These are phyloP conservation scores for Hippoglossus stenolepis DNA, from an alignment of 2,113 vertebrate species.

Conservation along the genomic window DNA sequence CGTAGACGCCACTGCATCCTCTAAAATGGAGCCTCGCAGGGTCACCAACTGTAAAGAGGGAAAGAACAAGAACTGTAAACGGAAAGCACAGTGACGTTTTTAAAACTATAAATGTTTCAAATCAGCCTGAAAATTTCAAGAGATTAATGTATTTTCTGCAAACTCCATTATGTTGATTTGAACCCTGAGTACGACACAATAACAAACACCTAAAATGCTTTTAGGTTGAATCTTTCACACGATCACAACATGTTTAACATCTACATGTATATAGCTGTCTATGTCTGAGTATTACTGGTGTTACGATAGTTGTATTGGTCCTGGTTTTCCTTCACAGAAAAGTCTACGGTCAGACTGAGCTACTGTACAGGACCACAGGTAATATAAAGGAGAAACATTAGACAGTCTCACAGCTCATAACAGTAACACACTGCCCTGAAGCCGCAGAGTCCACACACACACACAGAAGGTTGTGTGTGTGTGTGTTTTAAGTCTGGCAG, in stretches of 20 bases:
- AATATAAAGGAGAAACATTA: conserved; percentile 20
- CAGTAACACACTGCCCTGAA: conserved; percentile 4
- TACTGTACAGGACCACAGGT: conserved; percentile 9
- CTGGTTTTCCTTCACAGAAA: neutral
- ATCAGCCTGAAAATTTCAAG: too few relatives aligned
- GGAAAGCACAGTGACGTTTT: neutral
- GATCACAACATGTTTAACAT: neutral
- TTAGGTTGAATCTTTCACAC: neutral
- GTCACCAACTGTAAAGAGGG: conserved; percentile 86
- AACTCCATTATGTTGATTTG: neutral
- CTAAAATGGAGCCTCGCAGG: conserved; percentile 89
- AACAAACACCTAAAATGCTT: neutral
- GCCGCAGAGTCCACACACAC: neutral
- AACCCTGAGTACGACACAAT: too few relatives aligned
- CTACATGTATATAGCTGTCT: neutral
- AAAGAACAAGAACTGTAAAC: neutral
- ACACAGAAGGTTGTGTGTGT: neutral
- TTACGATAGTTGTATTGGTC: neutral
- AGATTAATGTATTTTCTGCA: neutral
- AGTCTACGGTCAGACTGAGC: conserved; percentile 10
- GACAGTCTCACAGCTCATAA: conserved; percentile 12
- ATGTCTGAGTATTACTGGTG: neutral
- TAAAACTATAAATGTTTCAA: too few relatives aligned
- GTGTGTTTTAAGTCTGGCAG: conserved; percentile 3
- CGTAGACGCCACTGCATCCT: conserved; percentile 88